phyloP scores from a whole-genome alignment of 1,140 invertebrate species.

The Drosophila kurseongensis region DNA sequence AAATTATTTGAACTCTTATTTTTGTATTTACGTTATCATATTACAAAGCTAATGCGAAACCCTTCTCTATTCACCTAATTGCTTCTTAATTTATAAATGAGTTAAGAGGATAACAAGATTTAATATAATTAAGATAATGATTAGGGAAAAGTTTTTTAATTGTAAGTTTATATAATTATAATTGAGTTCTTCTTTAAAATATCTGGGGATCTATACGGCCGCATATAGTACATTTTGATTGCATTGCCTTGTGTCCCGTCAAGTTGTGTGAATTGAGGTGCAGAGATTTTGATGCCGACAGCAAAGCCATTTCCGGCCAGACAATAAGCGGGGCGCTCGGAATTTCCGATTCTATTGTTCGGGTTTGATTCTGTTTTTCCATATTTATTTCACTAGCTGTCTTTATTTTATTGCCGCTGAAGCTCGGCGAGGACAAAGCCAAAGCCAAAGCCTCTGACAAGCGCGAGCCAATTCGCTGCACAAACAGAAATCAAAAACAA shows the following conservation, averaged over 20 bases:
- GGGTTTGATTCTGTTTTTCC: slow-evolving; percentile 28
- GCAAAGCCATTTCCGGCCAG: slow-evolving; percentile 79
- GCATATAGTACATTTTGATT: slow-evolving; percentile 51
- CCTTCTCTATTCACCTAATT: too few species aligned
- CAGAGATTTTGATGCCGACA: slow-evolving; percentile 48
- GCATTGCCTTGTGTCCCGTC: slow-evolving; percentile 24
- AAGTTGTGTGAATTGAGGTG: slow-evolving; percentile 10
- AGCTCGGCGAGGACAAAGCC: slow-evolving; percentile 65
- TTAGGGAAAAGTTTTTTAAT: too few species aligned
- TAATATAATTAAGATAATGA: too few species aligned
- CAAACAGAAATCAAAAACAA: slow-evolving; percentile 57
- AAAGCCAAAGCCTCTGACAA: slow-evolving; percentile 47
- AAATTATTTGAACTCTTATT: too few species aligned
- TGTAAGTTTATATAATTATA: too few species aligned
- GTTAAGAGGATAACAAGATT: too few species aligned
- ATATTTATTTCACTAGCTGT: slow-evolving; percentile 30
- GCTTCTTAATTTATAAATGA: too few species aligned
- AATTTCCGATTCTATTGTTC: slow-evolving; percentile 57
- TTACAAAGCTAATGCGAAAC: too few species aligned
- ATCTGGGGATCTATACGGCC: background rate
- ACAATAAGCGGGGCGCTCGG: slow-evolving; percentile 69
- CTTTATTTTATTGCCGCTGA: slow-evolving; percentile 50
- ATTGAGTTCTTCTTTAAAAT: background rate
- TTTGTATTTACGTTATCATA: too few species aligned
- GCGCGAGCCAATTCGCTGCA: slow-evolving; percentile 57